Percentiles rank a stretch among this genome's conserved stretches.
phyloP scores from a whole-genome alignment of 2,113 vertebrate species.

The Eolophus roseicapilla region DNA sequence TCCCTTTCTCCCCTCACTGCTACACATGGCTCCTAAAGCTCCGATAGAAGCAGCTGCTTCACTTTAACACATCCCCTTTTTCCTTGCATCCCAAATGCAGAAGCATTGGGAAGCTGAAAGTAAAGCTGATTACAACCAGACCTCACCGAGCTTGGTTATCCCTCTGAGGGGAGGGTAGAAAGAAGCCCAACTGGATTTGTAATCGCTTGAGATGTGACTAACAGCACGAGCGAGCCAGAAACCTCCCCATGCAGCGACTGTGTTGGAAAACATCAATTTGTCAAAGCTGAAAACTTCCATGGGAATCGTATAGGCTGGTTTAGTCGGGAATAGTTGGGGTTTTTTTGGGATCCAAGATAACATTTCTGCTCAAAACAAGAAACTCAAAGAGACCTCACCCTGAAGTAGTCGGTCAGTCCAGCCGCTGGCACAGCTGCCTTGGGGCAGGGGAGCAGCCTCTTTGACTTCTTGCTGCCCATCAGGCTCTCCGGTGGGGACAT shows the following conservation, averaged over 20 bases:
- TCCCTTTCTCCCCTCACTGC: neutral
- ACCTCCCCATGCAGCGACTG: neutral
- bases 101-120: constrained; percentile 8
- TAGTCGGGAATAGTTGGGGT: neutral
- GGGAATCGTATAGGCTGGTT: neutral
- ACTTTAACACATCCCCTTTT: neutral
- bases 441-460: neutral
- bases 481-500: neutral
- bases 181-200: constrained; percentile 22
- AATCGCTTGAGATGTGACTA: neutral
- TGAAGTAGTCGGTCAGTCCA: fast-evolving
- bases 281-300: neutral
- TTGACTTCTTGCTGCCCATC: neutral
- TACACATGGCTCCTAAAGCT: neutral
- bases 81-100: neutral
- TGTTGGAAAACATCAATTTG: neutral
- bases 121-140: constrained; percentile 8
- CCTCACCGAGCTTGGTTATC: neutral
- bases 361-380: neutral
- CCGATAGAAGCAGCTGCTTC: neutral
- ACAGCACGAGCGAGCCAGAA: neutral
- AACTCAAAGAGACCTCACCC: neutral
- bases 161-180: neutral
- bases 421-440: neutral
- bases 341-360: neutral